Percentiles rank a stretch among this genome's conserved stretches.
Conservation (phyloP, 2,797 vertebrate genomes). For the Gila robusta region DNA sequence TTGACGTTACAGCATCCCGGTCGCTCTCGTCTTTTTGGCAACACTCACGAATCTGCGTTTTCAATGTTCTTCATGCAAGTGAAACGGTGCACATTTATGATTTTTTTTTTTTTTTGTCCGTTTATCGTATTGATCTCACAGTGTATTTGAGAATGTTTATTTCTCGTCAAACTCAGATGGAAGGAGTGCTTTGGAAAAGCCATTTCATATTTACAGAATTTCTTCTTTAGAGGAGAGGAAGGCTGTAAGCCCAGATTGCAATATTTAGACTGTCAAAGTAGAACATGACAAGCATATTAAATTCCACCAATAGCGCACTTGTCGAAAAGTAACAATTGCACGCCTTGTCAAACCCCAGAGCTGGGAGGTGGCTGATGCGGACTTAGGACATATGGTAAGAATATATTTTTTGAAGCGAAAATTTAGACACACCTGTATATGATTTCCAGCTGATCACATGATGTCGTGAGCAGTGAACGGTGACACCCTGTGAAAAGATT, state of each 20-base stretch:
- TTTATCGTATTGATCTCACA: constrained; percentile 74
- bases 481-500: constrained; percentile 78
- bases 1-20: constrained; percentile 57
- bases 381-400: constrained; percentile 55
- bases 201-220: constrained; percentile 71
- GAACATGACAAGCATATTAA: constrained; percentile 72
- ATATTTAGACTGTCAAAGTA: constrained; percentile 79
- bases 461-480: constrained; percentile 68
- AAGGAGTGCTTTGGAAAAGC: constrained; percentile 72
- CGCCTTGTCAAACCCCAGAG: constrained; percentile 56
- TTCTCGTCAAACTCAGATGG: constrained; percentile 69
- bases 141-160: constrained; percentile 73
- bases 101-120: constrained; percentile 67
- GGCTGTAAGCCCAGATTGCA: constrained; percentile 73
- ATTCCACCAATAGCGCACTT: constrained; percentile 61
- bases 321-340: constrained; percentile 61
- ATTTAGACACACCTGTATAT: constrained; percentile 73
- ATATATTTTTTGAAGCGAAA: constrained; percentile 38
- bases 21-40: constrained; percentile 50
- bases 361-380: constrained; percentile 56
- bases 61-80: constrained; percentile 67
- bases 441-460: constrained; percentile 75
- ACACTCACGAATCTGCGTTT: constrained; percentile 42
- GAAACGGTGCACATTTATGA: constrained; percentile 68
- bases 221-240: constrained; percentile 45